Evolutionary conservation across 1,140 invertebrate species (phyloP).

Genomic region (Rhagoletis pomonella): DNA sequence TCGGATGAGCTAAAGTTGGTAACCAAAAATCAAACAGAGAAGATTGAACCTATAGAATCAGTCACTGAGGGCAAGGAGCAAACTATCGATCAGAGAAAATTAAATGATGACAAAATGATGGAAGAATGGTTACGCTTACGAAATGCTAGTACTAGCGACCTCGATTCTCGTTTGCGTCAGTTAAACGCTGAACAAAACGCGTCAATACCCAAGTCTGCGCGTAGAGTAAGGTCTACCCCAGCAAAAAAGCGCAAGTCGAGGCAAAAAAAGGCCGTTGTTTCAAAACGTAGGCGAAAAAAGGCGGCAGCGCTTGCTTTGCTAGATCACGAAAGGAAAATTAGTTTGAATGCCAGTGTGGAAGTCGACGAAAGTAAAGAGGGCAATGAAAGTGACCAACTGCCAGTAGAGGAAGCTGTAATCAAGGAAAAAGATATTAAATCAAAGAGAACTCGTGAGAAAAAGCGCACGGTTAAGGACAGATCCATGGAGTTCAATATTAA

Average conservation of each 20-base stretch:
- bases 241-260: not conserved
- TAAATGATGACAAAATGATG: conserved; percentile 59
- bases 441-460: not conserved
- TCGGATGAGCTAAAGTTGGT: not conserved
- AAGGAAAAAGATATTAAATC: not conserved
- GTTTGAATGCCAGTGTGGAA: not conserved
- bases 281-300: conserved; percentile 44
- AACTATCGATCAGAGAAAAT: conserved; percentile 23
- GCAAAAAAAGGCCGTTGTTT: conserved; percentile 11
- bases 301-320: not conserved
- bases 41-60: conserved; percentile 35
- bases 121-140: conserved; percentile 65
- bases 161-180: conserved; percentile 66
- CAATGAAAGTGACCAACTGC: not conserved
- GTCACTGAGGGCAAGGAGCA: not conserved
- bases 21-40: conserved; percentile 59
- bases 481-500: conserved; percentile 63
- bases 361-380: not conserved
- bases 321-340: not conserved
- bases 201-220: not conserved
- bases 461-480: conserved; percentile 53
- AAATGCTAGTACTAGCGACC: conserved; percentile 59
- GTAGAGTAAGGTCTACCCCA: conserved; percentile 46
- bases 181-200: conserved; percentile 63
- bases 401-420: not conserved